These are phyloP conservation scores for Okamejei kenojei DNA, from an alignment of 2,797 vertebrate species.

Conservation along the genomic window DNA sequence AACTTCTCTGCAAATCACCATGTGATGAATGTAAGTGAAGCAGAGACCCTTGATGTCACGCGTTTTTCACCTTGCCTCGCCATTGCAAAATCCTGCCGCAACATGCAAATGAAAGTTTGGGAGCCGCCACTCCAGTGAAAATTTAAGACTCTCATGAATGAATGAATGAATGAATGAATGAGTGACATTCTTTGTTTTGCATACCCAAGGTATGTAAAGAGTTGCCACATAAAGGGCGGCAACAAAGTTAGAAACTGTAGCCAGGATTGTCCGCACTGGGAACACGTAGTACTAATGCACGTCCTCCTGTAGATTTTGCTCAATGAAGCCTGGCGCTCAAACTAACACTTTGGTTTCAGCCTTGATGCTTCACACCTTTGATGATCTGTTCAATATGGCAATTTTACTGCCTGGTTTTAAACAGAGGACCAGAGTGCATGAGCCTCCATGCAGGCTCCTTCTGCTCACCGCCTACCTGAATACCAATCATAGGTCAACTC, in stretches of 20 bases:
- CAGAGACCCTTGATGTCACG: not conserved
- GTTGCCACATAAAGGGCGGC: too few relatives aligned
- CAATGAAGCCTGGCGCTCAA: not conserved
- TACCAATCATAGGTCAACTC: not conserved
- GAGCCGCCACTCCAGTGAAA: not conserved
- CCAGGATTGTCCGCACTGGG: not conserved
- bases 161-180: too few relatives aligned
- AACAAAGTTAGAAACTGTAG: too few relatives aligned
- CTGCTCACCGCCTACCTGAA: not conserved
- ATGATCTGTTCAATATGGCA: not conserved
- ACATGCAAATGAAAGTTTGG: not conserved
- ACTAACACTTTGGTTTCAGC: not conserved
- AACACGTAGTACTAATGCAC: not conserved
- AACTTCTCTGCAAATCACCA: not conserved
- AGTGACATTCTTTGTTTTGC: too few relatives aligned
- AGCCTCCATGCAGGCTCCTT: not conserved
- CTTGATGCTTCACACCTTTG: not conserved
- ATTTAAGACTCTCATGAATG: not conserved
- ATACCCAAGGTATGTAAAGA: too few relatives aligned
- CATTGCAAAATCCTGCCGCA: not conserved
- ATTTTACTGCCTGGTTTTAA: not conserved
- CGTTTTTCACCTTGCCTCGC: not conserved
- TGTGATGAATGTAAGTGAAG: not conserved
- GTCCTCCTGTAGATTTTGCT: not conserved
- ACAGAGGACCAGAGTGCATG: not conserved